Evolutionary conservation across 2,113 vertebrate species (phyloP), one percentile per base, ranked within the genome.

Genomic region (Podiceps cristatus): DNA sequence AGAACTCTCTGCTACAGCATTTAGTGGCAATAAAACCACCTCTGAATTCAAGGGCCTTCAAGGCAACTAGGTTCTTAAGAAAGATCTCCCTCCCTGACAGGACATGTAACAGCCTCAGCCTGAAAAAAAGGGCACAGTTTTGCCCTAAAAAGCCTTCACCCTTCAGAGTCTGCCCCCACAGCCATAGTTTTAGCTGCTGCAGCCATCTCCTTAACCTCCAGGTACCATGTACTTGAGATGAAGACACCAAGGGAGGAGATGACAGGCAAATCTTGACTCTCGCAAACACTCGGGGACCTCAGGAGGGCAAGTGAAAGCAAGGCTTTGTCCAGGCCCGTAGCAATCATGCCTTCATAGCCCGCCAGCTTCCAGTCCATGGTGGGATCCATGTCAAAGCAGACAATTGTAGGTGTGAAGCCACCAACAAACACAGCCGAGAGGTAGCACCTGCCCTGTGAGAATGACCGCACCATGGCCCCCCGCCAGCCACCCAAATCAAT

Each of bases 151-250:
- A 67, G 11, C 11, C 40, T 75, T 49, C 44, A 44, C 20, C 12
- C 33, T 17, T 53, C 22, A 7, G 27, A 62, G 50, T 40, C 18
- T 17, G 7, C 11, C 18, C 11, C 13, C 2, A 14, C 6, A 12
- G 11, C 56, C 25, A 35, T 1, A 10, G 24, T 56, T 79, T 42
- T 14, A 49, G 33, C 14, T 80, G 50, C 27, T 58, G 49, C 7
- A 4, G 28, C 28, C 58, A 60, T 29, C 27, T 71, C 23, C 49
- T 8, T 35, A 64, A 33, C 16, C 31, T 45, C 7, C 1, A 4
- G 2, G 27, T 60, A 18, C 20, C n/a, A 10, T 0, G 11, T 15
- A 42, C 31, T 9, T 76, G 49, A 90, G 0, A 1, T 11, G 53
- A 88, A 63, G 31, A 72, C 33, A 49, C 35, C 27, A 66, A 12